phyloP scores from a whole-genome alignment of 1,140 invertebrate species.

The Nasonia vitripennis region DNA sequence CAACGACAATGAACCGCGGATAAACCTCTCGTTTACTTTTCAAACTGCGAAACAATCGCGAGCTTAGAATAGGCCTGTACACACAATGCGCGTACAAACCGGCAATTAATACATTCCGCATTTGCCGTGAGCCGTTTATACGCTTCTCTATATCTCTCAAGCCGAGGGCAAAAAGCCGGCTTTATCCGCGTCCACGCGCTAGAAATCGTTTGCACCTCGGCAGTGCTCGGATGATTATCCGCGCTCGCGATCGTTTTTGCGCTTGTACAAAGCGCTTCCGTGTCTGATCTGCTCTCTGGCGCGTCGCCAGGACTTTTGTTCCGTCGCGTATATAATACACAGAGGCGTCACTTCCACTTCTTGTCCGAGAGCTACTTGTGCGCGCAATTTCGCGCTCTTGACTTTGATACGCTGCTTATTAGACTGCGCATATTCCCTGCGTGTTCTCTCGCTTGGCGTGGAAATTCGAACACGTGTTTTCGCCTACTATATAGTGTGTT shows the following conservation, averaged over 20 bases:
- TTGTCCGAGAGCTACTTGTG: neutral
- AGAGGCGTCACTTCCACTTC: neutral
- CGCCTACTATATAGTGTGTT: too few species aligned
- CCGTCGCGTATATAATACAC: neutral
- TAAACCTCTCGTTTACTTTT: too few species aligned
- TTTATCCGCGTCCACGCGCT: neutral
- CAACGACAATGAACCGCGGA: too few species aligned
- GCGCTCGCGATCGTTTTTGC: neutral
- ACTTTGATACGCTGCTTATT: neutral
- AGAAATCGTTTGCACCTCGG: constrained; percentile 16
- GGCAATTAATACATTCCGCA: too few species aligned
- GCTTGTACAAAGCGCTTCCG: neutral
- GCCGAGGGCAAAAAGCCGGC: neutral
- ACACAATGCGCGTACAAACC: too few species aligned
- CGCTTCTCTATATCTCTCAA: neutral
- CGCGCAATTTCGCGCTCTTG: neutral
- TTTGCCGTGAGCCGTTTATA: too few species aligned
- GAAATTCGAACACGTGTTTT: too few species aligned
- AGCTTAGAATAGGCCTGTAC: too few species aligned
- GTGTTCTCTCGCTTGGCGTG: too few species aligned
- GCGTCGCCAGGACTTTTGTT: constrained; percentile 54
- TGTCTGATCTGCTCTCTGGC: neutral
- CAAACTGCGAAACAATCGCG: too few species aligned
- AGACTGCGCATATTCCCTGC: too few species aligned
- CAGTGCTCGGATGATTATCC: constrained; percentile 16